Evolutionary conservation across 2,888 invertebrate species (phyloP), one percentile per base, ranked within the genome.

Genomic region (Epistrophella euchroma): DNA sequence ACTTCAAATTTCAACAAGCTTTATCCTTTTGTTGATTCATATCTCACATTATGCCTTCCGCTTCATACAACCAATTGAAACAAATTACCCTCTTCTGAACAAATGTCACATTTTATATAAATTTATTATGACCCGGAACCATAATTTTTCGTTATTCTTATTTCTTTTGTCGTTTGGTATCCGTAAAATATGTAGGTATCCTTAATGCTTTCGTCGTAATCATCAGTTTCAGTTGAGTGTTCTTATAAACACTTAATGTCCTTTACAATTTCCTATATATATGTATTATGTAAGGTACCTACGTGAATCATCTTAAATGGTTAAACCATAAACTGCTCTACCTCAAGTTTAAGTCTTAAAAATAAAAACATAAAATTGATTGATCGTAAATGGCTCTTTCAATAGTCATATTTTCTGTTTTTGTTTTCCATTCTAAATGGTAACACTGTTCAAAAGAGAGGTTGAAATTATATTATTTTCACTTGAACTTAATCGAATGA

Each of bases 301-400:
- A 9, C 32, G 45, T 45, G 17, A 45, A 45, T 45, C 45, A 45
- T 45, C 45, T 4, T 0, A 47, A 19, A 9, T 17, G 47, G 47
- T 19, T 47, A 19, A 47, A 47, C 47, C 4, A 11, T 47, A 19
- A 17, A 10, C 1, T 40, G 4, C 13, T 40, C 15, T n/a, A 43
- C n/a, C 45, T 47, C 4, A 19, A 17, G 11, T 17, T 19, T 47
- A 19, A 19, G 9, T 45, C 32, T 56, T 45, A 19, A 28, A 43
- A 64, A 55, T 66, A 64, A 74, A 43, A 43, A 66, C 64, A 74
- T 74, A 64, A 74, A 74, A 64, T 64, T 74, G 64, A 74, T 64
- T 74, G 74, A 74, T 74, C 40, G 56, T 40, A 13, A 47, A 47
- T 19, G 10, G 19, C 17, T 47, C 17, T 47, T 11, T 47, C 47